Percentiles rank a stretch among this genome's conserved stretches.
Evolutionary conservation across 2,797 vertebrate genomes (phyloP).

Genomic region (Eulemur albifrons): DNA sequence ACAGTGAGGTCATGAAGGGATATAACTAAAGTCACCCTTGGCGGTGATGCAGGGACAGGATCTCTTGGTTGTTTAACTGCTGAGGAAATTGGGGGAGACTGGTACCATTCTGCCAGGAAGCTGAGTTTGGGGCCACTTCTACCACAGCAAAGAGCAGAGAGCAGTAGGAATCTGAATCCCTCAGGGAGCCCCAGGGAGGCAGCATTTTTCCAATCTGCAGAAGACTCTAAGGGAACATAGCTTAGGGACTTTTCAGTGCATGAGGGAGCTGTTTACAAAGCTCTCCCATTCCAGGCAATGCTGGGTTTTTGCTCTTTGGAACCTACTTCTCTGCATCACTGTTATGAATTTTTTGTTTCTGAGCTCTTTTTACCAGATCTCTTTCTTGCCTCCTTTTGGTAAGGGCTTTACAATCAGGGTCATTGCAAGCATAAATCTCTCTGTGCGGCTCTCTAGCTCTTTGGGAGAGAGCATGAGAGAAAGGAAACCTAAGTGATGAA

Average conservation of each 20-base stretch:
- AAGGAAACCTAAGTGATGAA: not conserved
- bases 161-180: not conserved
- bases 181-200: not conserved
- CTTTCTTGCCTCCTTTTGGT: not conserved
- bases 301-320: not conserved
- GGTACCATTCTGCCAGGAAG: not conserved
- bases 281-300: not conserved
- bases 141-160: constrained; percentile 21
- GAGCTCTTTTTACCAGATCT: not conserved
- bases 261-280: not conserved
- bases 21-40: not conserved
- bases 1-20: not conserved
- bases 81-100: constrained; percentile 16
- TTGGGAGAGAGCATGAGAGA: not conserved
- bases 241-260: not conserved
- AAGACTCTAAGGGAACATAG: not conserved
- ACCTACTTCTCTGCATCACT: not conserved
- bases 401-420: not conserved
- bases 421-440: not conserved
- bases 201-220: not conserved
- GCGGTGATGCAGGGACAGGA: constrained; percentile 19
- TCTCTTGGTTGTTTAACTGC: not conserved
- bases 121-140: not conserved
- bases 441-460: not conserved
- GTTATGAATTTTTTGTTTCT: not conserved